These are phyloP conservation scores for Clitarchus hookeri DNA, from an alignment of 2,888 invertebrate species.

Conservation along the genomic window DNA sequence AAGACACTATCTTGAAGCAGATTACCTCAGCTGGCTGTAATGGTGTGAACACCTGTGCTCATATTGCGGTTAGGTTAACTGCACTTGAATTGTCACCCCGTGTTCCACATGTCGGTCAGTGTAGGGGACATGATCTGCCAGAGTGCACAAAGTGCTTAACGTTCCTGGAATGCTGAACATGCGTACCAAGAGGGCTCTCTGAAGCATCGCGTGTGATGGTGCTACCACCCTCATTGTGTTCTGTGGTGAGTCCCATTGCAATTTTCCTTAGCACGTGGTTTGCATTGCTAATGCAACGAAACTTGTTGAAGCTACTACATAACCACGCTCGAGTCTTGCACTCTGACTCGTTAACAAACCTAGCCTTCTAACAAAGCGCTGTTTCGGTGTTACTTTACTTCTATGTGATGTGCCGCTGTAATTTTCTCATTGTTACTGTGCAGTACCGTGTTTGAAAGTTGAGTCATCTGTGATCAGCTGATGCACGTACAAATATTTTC, in stretches of 20 bases:
- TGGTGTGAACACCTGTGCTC: not conserved
- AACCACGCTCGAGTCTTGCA: not conserved
- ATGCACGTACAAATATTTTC: not conserved
- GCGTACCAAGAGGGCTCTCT: not conserved
- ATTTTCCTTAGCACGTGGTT: not conserved
- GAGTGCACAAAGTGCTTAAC: not conserved
- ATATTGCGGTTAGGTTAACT: not conserved
- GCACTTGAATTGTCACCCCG: not conserved
- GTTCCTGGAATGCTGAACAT: not conserved
- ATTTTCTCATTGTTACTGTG: no score
- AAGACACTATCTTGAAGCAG: not conserved
- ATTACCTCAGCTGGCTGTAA: not conserved
- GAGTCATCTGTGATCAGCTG: not conserved
- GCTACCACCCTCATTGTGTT: not conserved
- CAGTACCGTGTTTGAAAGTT: no score
- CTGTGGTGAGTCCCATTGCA: constrained; percentile 14
- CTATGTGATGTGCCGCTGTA: not conserved
- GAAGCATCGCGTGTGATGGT: no score
- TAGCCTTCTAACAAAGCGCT: not conserved
- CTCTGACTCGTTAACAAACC: not conserved
- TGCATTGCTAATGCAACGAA: not conserved
- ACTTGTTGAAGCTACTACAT: constrained; percentile 26
- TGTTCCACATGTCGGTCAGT: not conserved
- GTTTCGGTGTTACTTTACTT: not conserved
- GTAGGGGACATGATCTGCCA: not conserved